phyloP scores from a whole-genome alignment of 2,797 vertebrate species.

The Melanogrammus aeglefinus region DNA sequence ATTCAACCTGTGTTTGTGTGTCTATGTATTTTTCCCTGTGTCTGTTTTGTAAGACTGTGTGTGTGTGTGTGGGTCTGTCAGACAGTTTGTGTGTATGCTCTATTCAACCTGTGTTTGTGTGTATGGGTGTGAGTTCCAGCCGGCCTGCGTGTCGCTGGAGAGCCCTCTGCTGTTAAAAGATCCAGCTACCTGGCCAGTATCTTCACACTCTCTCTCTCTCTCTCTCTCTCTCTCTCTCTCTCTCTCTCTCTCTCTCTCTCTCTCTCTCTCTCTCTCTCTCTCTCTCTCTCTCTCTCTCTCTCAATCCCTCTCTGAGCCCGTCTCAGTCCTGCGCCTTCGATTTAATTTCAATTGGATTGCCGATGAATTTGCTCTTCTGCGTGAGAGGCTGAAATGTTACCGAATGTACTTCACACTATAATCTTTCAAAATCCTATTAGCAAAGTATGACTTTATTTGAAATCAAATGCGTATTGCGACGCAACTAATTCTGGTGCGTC shows the following conservation, averaged over 20 bases:
- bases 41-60: background rate
- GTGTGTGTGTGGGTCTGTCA: slow-evolving; percentile 2
- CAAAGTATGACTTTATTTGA: background rate
- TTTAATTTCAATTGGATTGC: slow-evolving; percentile 2
- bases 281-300: slow-evolving; percentile 2
- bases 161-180: slow-evolving; percentile 64
- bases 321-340: background rate
- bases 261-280: background rate
- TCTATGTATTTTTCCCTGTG: no score
- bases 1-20: no score
- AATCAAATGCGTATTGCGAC: background rate
- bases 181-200: background rate
- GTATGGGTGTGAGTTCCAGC: slow-evolving; percentile 12
- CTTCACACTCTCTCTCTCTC: background rate
- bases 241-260: slow-evolving; percentile 6
- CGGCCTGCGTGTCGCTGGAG: slow-evolving; percentile 48
- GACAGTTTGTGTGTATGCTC: background rate
- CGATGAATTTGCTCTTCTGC: background rate
- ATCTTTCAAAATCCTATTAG: background rate
- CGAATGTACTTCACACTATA: background rate
- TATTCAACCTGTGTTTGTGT: background rate
- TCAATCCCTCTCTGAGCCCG: background rate
- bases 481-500: background rate
- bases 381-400: background rate
- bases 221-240: background rate